phyloP scores from a whole-genome alignment of 1,140 invertebrate genomes.

The Caenorhabditis latens region DNA sequence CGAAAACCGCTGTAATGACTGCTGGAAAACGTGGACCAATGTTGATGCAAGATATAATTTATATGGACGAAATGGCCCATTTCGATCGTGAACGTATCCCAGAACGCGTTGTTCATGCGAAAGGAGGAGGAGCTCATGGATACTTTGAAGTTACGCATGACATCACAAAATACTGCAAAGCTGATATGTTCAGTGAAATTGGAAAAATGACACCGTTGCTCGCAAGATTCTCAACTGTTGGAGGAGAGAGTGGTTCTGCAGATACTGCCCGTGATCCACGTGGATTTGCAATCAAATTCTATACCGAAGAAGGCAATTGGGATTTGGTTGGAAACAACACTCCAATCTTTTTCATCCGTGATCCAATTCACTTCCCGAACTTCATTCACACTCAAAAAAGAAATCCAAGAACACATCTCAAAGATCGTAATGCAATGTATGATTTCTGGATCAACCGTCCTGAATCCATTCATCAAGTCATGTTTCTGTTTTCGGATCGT shows the following conservation, averaged over 20 bases:
- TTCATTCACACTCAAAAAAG: conserved; percentile 94
- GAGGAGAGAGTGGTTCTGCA: conserved; percentile 89
- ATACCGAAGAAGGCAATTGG: conserved; percentile 94
- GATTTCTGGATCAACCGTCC: conserved; percentile 91
- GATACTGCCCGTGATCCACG: conserved; percentile 86
- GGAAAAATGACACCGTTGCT: conserved; percentile 77
- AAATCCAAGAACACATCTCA: conserved; percentile 91
- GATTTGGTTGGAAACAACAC: conserved; percentile 90
- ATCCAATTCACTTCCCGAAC: conserved; percentile 90
- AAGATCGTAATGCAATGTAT: conserved; percentile 94
- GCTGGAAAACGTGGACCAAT: conserved; percentile 89
- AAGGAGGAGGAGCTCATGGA: conserved; percentile 86
- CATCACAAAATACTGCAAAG: conserved; percentile 87
- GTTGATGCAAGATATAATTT: conserved; percentile 87
- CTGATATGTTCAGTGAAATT: conserved; percentile 84
- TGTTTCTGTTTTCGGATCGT: conserved; percentile 89
- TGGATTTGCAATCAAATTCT: conserved; percentile 94
- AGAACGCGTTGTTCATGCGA: conserved; percentile 84
- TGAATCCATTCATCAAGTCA: conserved; percentile 88
- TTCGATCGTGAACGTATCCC: conserved; percentile 93
- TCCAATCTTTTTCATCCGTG: conserved; percentile 94
- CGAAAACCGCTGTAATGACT: conserved; percentile 86
- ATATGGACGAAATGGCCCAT: conserved; percentile 89
- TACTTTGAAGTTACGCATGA: conserved; percentile 95
- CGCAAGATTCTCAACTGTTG: conserved; percentile 88